These are phyloP conservation scores for Nebria salina DNA, from an alignment of 2,888 invertebrate species.

Conservation along the genomic window DNA sequence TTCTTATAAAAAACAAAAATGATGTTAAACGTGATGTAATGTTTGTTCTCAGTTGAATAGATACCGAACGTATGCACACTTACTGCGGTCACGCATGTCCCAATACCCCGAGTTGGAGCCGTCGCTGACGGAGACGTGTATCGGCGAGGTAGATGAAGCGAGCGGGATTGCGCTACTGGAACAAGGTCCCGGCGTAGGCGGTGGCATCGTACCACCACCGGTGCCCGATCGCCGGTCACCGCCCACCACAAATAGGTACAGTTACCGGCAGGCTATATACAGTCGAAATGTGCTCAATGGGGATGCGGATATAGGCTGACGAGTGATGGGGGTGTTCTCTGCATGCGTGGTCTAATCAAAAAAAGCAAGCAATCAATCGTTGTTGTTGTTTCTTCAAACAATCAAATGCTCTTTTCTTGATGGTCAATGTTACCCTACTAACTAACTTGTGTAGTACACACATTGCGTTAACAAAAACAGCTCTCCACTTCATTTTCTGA, in stretches of 20 bases:
- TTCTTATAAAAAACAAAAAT: too few relatives aligned
- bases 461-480: neutral
- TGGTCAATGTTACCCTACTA: neutral
- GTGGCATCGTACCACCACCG: slow-evolving; percentile 67
- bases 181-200: slow-evolving; percentile 49
- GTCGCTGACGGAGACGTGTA: slow-evolving; percentile 67
- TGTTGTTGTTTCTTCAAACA: neutral
- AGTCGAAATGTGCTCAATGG: slow-evolving; percentile 70
- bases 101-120: slow-evolving; percentile 67
- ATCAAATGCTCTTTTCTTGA: slow-evolving; percentile 6
- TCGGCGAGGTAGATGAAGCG: slow-evolving; percentile 67
- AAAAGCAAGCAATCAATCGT: neutral
- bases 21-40: neutral
- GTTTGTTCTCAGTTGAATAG: slow-evolving; percentile 74
- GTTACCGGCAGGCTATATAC: slow-evolving; percentile 75
- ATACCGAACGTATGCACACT: slow-evolving; percentile 83
- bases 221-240: slow-evolving; percentile 67
- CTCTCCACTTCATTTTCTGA: neutral
- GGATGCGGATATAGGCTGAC: slow-evolving; percentile 77
- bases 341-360: slow-evolving; percentile 76
- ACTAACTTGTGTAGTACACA: neutral
- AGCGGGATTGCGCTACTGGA: slow-evolving; percentile 54
- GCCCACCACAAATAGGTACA: slow-evolving; percentile 72
- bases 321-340: slow-evolving; percentile 83
- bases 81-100: slow-evolving; percentile 75